Conservation (phyloP, 2,888 invertebrate genomes). For the Oscheius sp. region DNA sequence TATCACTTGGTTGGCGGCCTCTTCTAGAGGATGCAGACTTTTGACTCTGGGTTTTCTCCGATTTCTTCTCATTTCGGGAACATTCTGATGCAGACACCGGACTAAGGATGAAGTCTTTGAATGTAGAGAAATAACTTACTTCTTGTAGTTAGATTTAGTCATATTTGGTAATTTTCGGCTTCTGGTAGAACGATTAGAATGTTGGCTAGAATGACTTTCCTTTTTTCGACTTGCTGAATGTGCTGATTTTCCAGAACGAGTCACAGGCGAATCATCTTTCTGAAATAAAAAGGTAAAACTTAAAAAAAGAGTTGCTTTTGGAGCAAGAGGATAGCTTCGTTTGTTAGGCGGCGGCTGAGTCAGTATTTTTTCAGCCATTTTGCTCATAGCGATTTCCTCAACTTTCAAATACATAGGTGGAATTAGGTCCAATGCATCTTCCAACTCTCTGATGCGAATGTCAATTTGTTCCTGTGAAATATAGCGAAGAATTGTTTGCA, state of each 20-base stretch:
- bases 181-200: background rate
- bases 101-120: no score
- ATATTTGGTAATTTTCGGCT: background rate
- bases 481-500: conserved; percentile 19
- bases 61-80: background rate
- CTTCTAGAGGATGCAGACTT: background rate
- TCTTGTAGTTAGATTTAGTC: background rate
- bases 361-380: background rate
- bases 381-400: conserved; percentile 10
- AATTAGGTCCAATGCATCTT: conserved; percentile 6
- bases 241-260: conserved; percentile 9
- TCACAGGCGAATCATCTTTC: conserved; percentile 5
- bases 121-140: no score
- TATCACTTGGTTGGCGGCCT: background rate
- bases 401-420: conserved; percentile 27
- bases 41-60: background rate
- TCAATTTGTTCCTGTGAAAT: conserved; percentile 25
- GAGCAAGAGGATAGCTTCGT: conserved; percentile 21
- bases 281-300: no score
- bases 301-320: no score
- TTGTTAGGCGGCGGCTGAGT: conserved; percentile 27
- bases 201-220: background rate
- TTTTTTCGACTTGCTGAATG: conserved; percentile 8
- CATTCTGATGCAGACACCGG: no score
- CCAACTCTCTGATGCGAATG: conserved; percentile 23